phyloP scores from a whole-genome alignment of 1,140 invertebrate species.

The Aphelenchoides fujianensis region DNA sequence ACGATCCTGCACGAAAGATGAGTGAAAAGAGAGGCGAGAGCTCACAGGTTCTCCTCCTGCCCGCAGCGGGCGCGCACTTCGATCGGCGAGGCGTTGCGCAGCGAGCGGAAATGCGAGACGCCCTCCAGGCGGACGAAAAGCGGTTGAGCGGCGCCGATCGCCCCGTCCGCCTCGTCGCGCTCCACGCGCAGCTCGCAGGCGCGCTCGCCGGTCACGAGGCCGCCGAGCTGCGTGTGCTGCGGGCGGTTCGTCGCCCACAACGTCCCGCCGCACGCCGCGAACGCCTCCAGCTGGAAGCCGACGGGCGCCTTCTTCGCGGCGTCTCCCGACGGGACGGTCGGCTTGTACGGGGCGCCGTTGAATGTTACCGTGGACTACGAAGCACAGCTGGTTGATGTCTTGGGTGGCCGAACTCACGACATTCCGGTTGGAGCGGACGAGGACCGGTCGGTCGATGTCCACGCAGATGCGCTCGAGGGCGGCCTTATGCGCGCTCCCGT shows the following conservation, averaged over 20 bases:
- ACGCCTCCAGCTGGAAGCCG: conserved; percentile 45
- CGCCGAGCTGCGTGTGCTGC: neutral
- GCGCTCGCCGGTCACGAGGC: neutral
- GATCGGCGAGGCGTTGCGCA: neutral
- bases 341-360: conserved; percentile 52
- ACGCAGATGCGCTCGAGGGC: conserved; percentile 30
- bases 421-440: conserved; percentile 6
- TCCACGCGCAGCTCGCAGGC: conserved; percentile 5
- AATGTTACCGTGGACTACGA: conserved; percentile 43
- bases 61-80: neutral
- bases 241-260: conserved; percentile 34
- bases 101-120: neutral
- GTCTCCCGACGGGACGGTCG: conserved; percentile 35
- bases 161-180: neutral
- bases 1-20: neutral
- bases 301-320: conserved; percentile 23
- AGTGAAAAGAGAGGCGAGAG: too few relatives aligned
- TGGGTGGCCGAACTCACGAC: neutral
- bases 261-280: conserved; percentile 49
- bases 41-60: neutral
- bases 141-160: neutral
- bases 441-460: conserved; percentile 29
- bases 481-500: neutral
- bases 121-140: conserved; percentile 11
- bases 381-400: neutral